phyloP scores from a whole-genome alignment of 2,113 vertebrate genomes.

The Ochotona curzoniae region DNA sequence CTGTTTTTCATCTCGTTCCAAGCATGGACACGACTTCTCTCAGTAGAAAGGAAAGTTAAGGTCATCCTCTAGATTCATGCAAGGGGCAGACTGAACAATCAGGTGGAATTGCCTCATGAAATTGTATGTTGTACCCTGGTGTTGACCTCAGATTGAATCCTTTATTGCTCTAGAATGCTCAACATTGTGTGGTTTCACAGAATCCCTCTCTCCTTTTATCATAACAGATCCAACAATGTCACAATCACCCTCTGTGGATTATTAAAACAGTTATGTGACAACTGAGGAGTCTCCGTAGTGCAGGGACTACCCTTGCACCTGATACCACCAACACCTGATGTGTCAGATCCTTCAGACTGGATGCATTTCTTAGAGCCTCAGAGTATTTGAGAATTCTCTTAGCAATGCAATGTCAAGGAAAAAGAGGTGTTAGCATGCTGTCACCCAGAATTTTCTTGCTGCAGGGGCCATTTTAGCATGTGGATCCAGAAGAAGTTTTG shows the following conservation, averaged over 20 bases:
- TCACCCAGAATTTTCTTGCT: neutral
- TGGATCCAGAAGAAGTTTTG: neutral
- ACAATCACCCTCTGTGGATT: neutral
- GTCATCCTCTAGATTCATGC: no score
- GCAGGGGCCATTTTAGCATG: neutral
- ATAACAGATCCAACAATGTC: no score
- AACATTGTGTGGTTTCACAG: no score
- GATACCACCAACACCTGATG: neutral
- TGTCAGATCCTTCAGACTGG: neutral
- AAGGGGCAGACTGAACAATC: no score
- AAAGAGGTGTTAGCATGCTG: neutral
- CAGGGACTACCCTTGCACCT: accelerated
- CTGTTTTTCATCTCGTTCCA: no score
- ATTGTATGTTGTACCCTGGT: no score
- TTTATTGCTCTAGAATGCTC: no score
- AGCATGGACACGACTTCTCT: no score
- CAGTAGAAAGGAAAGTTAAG: no score
- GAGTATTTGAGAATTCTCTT: neutral
- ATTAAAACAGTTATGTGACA: neutral
- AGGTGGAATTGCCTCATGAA: no score
- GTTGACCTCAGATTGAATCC: no score
- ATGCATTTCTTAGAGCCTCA: neutral
- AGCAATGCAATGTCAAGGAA: neutral
- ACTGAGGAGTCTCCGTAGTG: neutral
- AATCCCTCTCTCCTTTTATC: no score